Percentiles rank a stretch among this genome's conserved stretches.
Conservation (phyloP, 2,888 invertebrate genomes). For the Ornithoptera priamus region DNA sequence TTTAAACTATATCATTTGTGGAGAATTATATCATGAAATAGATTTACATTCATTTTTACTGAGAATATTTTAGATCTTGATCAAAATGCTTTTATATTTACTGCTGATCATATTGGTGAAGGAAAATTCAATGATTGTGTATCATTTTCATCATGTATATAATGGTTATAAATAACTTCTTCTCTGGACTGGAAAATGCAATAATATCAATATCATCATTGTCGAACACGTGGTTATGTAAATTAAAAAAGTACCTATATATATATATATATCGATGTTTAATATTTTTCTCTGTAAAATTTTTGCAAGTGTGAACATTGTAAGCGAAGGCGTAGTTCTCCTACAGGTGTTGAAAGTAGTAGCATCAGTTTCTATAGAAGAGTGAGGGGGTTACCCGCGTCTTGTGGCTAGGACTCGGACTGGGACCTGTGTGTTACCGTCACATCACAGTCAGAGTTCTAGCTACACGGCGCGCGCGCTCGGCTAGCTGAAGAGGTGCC, state of each 20-base stretch:
- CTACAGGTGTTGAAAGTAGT: constrained; percentile 24
- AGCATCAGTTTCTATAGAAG: constrained; percentile 24
- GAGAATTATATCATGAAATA: not conserved
- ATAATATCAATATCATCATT: not conserved
- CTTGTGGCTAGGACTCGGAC: constrained; percentile 85
- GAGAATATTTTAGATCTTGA: constrained; percentile 10
- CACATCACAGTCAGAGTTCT: constrained; percentile 99
- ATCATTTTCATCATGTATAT: constrained; percentile 6
- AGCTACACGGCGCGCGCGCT: constrained; percentile 83
- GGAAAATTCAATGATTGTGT: constrained; percentile 1
- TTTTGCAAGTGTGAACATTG: not conserved
- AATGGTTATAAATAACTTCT: not conserved
- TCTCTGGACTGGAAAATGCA: constrained; percentile 3
- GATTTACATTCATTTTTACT: constrained; percentile 10
- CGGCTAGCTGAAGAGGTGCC: constrained; percentile 28
- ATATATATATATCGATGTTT: not conserved
- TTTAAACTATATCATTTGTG: not conserved
- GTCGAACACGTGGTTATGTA: not conserved
- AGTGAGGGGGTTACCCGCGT: constrained; percentile 38
- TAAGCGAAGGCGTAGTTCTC: constrained; percentile 11
- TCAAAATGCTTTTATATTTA: not conserved
- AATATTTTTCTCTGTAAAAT: not conserved
- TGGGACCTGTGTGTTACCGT: constrained; percentile 87
- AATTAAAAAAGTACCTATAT: not conserved
- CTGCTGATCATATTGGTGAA: constrained; percentile 10